phyloP scores from a whole-genome alignment of 2,888 invertebrate species.

The Tetragonula carbonaria region DNA sequence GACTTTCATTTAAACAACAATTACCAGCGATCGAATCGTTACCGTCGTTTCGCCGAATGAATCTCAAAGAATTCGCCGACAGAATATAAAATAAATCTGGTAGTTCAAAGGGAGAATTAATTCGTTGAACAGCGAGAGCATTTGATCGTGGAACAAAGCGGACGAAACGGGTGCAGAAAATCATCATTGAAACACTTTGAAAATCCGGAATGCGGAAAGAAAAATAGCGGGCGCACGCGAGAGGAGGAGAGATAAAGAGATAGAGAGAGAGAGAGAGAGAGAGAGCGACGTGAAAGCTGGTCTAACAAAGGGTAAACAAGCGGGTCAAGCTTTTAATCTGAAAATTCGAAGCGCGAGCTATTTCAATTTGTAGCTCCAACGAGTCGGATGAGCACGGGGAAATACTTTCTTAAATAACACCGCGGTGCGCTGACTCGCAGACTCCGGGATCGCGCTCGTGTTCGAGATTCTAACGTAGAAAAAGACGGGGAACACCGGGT shows the following conservation, averaged over 20 bases:
- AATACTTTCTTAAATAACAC: constrained; percentile 72
- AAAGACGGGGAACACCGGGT: constrained; percentile 51
- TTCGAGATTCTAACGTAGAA: constrained; percentile 40
- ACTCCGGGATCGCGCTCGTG: constrained; percentile 25
- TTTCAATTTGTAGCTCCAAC: constrained; percentile 70
- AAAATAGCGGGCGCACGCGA: not conserved
- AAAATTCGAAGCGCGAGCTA: constrained; percentile 65
- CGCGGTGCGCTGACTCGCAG: constrained; percentile 30
- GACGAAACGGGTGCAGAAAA: constrained; percentile 12
- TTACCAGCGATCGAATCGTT: constrained; percentile 13
- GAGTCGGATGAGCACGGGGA: constrained; percentile 38
- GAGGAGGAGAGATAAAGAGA: not conserved
- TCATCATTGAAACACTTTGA: constrained; percentile 29
- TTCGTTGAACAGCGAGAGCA: not conserved
- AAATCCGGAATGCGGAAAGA: constrained; percentile 9
- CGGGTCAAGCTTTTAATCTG: constrained; percentile 68
- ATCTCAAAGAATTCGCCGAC: not conserved
- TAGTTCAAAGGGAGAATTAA: not conserved
- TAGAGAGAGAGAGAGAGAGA: constrained; percentile 6
- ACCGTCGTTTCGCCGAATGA: not conserved
- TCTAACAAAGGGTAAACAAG: constrained; percentile 47
- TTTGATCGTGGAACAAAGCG: not conserved
- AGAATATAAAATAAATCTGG: not conserved
- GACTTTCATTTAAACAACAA: constrained; percentile 49
- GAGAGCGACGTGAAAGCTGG: constrained; percentile 20